Evolutionary conservation across 2,113 vertebrate species (phyloP), one percentile per base, ranked within the genome.

Genomic region (Macquaria australasica): DNA sequence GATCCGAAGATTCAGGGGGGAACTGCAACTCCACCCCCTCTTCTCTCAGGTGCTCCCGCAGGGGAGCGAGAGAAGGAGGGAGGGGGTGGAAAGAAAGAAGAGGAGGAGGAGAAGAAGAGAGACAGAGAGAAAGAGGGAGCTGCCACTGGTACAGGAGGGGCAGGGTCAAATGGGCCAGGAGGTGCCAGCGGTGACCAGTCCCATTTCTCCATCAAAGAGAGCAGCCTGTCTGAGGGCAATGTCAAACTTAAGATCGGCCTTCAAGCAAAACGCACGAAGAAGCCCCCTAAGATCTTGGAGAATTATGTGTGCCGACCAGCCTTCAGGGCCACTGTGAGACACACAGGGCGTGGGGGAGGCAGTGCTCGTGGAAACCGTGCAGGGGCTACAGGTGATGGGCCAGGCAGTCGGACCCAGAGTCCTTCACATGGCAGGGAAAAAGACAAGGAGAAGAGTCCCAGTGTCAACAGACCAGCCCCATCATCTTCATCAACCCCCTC

Each of bases 241-340:
- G 95, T 99, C 76, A 99, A 99, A 86, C 93, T 99, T 70, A 99
- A 99, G 95, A 99, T 99, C 55, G 98, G 97, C 70, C 97, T 99
- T 23, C 98, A 99, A 91, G 97, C 98, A 2, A 99, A 99, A 84
- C 95, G 98, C 88, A 99, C 97, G 45, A 99, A 99, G 89, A 99
- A 99, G 73, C 98, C 98, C 81, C 98, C 98, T 18, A 99, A 99
- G 90, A 99, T 97, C 89, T 93, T 99, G 79, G 98, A 99, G 95
- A 99, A 98, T 87, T 99, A 99, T 85, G 97, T 99, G 51, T 99
- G 98, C 90, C 95, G 98, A 79, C 98, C 98, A 55, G 98, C 98
- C 75, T 97, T 99, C 95, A 97, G 97, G 94, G 97, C 98, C 73
- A 99, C 97, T 16, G 96, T 98, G 48, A 96, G 96, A 85, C 95